A percentile compares a stretch with the other conserved stretches of the same genome.
Conservation (phyloP, 2,888 invertebrate species). For the Protophormia terraenovae region DNA sequence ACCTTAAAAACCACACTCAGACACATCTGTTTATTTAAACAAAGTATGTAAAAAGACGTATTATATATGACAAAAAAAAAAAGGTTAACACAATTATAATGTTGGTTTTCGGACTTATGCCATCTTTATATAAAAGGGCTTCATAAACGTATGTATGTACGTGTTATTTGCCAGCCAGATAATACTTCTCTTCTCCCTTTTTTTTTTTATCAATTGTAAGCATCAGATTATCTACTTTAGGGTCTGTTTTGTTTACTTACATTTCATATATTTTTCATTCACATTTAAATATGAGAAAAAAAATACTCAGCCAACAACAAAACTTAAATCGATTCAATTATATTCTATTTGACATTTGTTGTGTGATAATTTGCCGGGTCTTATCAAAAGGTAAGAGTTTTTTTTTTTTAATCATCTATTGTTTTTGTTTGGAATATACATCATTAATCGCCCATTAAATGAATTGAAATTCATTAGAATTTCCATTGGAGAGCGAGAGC, state of each 20-base stretch:
- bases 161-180: constrained; percentile 46
- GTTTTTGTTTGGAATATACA: constrained; percentile 28
- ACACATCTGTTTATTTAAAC: constrained; percentile 52
- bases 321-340: constrained; percentile 37
- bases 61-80: too few relatives aligned
- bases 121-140: not conserved
- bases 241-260: constrained; percentile 26
- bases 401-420: not conserved
- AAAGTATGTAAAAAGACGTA: constrained; percentile 14
- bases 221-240: constrained; percentile 60
- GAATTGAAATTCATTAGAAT: constrained; percentile 35
- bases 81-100: constrained; percentile 57
- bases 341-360: constrained; percentile 45
- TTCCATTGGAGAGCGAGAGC: constrained; percentile 1
- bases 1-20: constrained; percentile 17
- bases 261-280: constrained; percentile 27
- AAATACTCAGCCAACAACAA: too few relatives aligned
- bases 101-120: constrained; percentile 10
- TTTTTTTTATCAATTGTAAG: constrained; percentile 52
- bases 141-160: not conserved
- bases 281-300: constrained; percentile 14
- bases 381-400: not conserved
- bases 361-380: constrained; percentile 59
- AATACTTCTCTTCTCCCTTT: constrained; percentile 8
- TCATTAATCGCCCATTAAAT: constrained; percentile 59